Evolutionary conservation across 2,797 vertebrate species (phyloP).

Genomic region (Gambelia wislizenii): DNA sequence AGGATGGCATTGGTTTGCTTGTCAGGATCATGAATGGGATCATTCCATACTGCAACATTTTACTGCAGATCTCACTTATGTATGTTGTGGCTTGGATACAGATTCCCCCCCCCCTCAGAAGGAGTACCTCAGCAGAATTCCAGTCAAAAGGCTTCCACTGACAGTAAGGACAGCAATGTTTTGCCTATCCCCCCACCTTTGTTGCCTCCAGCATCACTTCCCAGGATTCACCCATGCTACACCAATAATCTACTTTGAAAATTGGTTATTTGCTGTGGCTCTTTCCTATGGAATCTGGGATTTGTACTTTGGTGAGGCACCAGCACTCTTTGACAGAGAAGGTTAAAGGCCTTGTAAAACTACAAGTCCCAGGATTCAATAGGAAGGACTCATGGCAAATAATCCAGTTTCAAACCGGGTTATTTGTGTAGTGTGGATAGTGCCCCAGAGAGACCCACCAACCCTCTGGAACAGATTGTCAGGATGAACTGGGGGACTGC

Average conservation of each 20-base stretch:
- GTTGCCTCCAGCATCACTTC: background rate
- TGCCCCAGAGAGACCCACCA: background rate
- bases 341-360: no score
- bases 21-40: background rate
- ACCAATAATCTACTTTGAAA: no score
- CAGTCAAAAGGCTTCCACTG: background rate
- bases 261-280: no score
- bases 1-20: background rate
- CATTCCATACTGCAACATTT: background rate
- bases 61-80: background rate
- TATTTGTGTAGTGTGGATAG: no score
- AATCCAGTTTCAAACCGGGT: no score
- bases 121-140: background rate
- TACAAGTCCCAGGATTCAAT: no score
- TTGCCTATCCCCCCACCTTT: background rate
- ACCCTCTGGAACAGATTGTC: background rate
- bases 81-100: background rate
- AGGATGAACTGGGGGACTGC: background rate
- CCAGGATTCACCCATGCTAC: no score
- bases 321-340: no score
- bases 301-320: no score
- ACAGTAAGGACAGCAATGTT: background rate
- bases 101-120: background rate
- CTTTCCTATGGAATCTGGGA: no score
- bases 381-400: no score